Conservation (phyloP, 2,797 vertebrate species). For the Phoxinus dragarum region DNA sequence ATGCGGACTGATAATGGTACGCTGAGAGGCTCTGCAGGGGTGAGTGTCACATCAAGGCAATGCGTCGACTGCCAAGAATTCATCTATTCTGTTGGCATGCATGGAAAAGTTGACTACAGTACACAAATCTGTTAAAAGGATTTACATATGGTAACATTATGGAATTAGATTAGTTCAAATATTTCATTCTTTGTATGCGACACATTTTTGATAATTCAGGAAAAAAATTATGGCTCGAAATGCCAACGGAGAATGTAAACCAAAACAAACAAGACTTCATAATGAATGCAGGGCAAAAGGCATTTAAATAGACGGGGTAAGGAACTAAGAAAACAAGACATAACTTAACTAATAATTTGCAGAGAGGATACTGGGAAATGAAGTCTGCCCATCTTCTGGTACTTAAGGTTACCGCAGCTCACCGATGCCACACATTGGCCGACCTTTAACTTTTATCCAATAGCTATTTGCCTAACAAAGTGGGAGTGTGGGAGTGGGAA, state of each 20-base stretch:
- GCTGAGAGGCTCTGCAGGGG: not conserved
- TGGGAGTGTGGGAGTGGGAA: not conserved
- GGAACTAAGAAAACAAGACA: too few species aligned
- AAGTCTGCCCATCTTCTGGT: too few species aligned
- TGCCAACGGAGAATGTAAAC: too few species aligned
- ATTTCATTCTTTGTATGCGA: not conserved
- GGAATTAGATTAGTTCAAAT: not conserved
- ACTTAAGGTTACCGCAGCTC: too few species aligned
- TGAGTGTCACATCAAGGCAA: slow-evolving; percentile 12
- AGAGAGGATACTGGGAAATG: too few species aligned
- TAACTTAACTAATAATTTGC: too few species aligned
- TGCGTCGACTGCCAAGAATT: not conserved
- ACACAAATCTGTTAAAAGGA: not conserved
- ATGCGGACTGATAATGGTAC: not conserved
- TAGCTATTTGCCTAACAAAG: not conserved
- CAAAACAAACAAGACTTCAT: too few species aligned
- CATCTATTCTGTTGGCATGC: not conserved
- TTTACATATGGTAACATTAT: not conserved
- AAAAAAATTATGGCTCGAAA: too few species aligned
- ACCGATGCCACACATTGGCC: too few species aligned
- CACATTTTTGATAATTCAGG: not conserved
- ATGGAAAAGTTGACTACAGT: not conserved
- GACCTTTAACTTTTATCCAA: not conserved
- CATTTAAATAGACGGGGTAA: too few species aligned
- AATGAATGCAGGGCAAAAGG: too few species aligned